These are phyloP conservation scores for Stylophora pistillata DNA, from an alignment of 64 coral and sea anemone genomes.

Conservation along the genomic window DNA sequence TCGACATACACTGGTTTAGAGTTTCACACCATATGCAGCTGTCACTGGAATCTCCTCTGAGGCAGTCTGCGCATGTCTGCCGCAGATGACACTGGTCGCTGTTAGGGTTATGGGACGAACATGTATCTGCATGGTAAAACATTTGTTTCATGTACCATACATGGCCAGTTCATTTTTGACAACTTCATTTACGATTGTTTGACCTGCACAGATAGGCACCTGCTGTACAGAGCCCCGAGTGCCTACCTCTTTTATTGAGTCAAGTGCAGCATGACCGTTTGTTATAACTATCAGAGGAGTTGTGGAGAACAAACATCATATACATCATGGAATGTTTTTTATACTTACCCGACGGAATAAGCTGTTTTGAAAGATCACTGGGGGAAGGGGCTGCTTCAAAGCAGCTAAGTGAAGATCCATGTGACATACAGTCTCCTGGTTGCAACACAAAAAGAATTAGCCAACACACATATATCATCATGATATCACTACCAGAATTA, in stretches of 20 bases:
- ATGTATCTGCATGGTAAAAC: background rate
- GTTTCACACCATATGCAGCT: conserved; percentile 76
- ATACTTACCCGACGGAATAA: background rate
- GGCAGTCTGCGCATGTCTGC: background rate
- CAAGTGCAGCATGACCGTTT: no score
- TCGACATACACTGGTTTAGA: conserved; percentile 35
- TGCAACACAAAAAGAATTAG: no score
- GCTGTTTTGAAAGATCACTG: background rate
- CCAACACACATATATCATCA: background rate
- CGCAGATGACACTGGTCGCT: background rate
- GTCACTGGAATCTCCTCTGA: background rate
- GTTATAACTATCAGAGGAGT: no score
- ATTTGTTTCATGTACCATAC: no score
- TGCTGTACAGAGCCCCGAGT: no score
- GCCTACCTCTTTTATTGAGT: no score
- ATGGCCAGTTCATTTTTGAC: no score
- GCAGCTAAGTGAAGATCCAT: background rate
- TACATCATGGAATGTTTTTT: no score
- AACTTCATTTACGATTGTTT: no score
- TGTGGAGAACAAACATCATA: no score
- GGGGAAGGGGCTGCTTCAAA: background rate
- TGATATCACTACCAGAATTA: background rate
- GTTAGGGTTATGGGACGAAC: background rate
- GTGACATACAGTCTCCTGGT: conserved; percentile 12
- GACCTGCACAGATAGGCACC: no score